Conservation (phyloP, 2,888 invertebrate genomes). For the Rhopalosiphum nymphaeae region DNA sequence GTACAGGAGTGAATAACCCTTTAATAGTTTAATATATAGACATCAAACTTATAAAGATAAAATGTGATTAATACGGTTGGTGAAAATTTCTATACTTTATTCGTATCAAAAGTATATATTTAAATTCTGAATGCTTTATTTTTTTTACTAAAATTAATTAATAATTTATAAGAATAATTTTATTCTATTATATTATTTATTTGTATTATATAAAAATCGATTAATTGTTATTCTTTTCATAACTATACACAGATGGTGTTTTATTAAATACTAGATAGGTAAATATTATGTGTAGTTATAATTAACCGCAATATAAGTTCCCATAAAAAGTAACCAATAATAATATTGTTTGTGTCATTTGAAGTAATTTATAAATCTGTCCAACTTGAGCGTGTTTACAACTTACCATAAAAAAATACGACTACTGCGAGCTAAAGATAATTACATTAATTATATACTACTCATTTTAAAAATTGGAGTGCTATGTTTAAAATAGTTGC, state of each 20-base stretch:
- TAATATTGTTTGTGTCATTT: slow-evolving; percentile 4
- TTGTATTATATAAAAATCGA: neutral
- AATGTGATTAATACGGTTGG: neutral
- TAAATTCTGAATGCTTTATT: neutral
- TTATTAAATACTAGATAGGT: neutral
- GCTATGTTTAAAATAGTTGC: neutral
- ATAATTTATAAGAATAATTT: neutral
- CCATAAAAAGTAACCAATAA: neutral
- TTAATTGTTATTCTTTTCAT: neutral
- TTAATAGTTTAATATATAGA: neutral
- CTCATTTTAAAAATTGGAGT: neutral
- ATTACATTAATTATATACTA: neutral
- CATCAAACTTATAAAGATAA: neutral
- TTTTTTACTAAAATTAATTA: neutral
- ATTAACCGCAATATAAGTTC: neutral
- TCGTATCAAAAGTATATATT: neutral
- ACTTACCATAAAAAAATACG: neutral
- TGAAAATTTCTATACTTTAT: neutral
- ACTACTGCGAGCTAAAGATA: neutral
- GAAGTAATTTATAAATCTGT: slow-evolving; percentile 8
- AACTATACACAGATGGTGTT: neutral
- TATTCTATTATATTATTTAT: neutral
- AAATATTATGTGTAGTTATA: neutral
- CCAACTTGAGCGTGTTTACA: neutral
- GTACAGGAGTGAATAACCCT: neutral